Base-by-base conservation (phyloP, 2,888 invertebrate genomes). In the Parnassius apollo region DNA sequence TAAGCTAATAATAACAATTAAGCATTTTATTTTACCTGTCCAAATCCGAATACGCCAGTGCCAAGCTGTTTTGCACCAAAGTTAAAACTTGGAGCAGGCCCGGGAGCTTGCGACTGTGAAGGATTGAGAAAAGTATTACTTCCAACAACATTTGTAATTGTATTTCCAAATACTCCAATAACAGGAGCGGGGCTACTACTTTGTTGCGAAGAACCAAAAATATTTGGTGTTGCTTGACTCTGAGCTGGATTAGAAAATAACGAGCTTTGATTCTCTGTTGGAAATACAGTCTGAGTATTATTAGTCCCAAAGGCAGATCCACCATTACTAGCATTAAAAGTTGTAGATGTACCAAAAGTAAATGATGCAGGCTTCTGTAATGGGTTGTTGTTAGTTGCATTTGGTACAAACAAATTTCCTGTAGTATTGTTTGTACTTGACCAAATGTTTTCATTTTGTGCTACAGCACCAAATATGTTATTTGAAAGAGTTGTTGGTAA, bases 1-100 rank as follows among this genome's bases (percentile, higher is more conserved):
- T 35, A 35, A 35, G 35, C 35, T 35, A 35, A 35, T 35, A 35
- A 35, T 35, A 35, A 7, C 4, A 35, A 35, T 35, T 35, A 35
- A 35, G 11, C 45, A 12, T 12, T 45, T 35, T 35, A 35, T 35
- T 48, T 61, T 77, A 88, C 88, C 81, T 88, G 88, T 65, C 84
- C 83, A 74, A 89, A 88, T 64, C 85, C 86, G 65, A 88, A 88
- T 25, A 86, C 74, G 13, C 72, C 76, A 2, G 78, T 53, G 9
- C 77, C 46, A 56, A 76, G 82, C 8, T 74, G 61, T 49, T 67
- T 64, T 12, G 78, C 68, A 13, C 85, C 83, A 66, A 89, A 90
- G 69, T 76, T 85, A 66, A 88, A 88, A 0, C 82, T 68, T 2
- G 82, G 75, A 2, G 80, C 68, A 1, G 77, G 71, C 9, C 78